Conservation (phyloP, 1,140 invertebrate genomes). For the Trialeurodes vaporariorum region DNA sequence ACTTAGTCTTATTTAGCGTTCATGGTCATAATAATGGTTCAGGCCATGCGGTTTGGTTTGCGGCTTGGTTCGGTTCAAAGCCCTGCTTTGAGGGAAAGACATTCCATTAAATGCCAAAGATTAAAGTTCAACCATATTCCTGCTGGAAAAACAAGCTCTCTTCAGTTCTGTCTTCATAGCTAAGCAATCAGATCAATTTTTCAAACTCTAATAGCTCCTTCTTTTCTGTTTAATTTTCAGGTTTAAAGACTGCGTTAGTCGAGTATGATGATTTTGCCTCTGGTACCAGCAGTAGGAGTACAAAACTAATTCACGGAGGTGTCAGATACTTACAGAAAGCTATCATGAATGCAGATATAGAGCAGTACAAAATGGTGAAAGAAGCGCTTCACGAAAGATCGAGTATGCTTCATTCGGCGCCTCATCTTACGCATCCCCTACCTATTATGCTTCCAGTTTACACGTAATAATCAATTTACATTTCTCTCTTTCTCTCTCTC, state of each 20-base stretch:
- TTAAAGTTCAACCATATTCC: no score
- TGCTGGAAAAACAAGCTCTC: no score
- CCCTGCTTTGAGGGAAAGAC: no score
- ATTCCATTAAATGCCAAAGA: no score
- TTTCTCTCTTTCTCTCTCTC: no score
- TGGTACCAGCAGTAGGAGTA: slow-evolving; percentile 91
- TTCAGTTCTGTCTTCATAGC: no score
- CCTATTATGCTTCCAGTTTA: slow-evolving; percentile 99
- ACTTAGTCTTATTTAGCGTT: no score
- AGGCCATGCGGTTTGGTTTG: no score
- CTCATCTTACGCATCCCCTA: slow-evolving; percentile 89
- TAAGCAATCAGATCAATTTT: no score
- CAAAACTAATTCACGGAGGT: slow-evolving; percentile 98
- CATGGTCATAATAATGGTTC: no score
- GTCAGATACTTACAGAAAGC: slow-evolving; percentile 97
- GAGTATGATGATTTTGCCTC: slow-evolving; percentile 96
- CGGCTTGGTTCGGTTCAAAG: no score
- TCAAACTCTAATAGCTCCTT: no score
- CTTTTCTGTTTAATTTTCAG: slow-evolving; percentile 35
- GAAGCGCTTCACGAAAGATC: slow-evolving; percentile 93
- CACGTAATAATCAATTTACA: slow-evolving; percentile 47
- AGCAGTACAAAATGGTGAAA: slow-evolving; percentile 95
- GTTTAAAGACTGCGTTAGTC: slow-evolving; percentile 89
- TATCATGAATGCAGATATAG: slow-evolving; percentile 84
- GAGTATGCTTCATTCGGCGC: slow-evolving; percentile 87